Base-by-base conservation (phyloP, 2,113 vertebrate species). In the Passer domesticus region DNA sequence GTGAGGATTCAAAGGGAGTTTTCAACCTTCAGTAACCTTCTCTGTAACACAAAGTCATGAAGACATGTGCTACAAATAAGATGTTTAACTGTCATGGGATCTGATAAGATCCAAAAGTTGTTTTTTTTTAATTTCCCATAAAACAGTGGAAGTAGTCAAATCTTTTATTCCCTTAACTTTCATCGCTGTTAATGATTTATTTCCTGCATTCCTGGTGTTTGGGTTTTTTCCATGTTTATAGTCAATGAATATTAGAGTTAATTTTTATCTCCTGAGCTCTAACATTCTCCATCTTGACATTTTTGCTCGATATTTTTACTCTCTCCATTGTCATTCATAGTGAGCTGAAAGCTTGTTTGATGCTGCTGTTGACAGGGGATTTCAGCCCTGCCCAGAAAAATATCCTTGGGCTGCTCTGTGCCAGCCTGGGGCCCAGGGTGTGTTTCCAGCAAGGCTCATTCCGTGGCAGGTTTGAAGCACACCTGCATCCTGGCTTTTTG, bases 81-180 rank as follows among this genome's bases (percentile, higher is more conserved):
- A 17, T 22, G 25, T 69, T 90, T 41, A 56, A 59, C 55, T 80
- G 35, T 33, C 52, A 23, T 9, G 44, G 53, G 18, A 82, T 21
- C 69, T 70, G 50, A 15, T 46, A 56, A 83, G 53, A 58, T 74
- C 16, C 13, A 64, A 85, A 76, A 13, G 8, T 9, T 2, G 8
- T 9, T 2, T 10, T 2, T 10, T 73, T 69, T 28, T 6, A 66
- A 46, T 74, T 96, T 93, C 69, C 74, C 31, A 24, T 88, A 39
- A 90, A 85, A 52, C 23, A 30, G 11, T 59, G 41, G 35, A 70
- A 24, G 14, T 18, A 72, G 39, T 58, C 30, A 13, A 95, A 94
- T 95, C 79, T 95, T 95, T 64, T 52, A 59, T 93, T 93, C 74
- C 41, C 37, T 89, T 89, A 73, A 76, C 70, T 89, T 58, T 68